Evolutionary conservation across 2,888 invertebrate genomes (phyloP).

Genomic region (Rhingia rostrata): DNA sequence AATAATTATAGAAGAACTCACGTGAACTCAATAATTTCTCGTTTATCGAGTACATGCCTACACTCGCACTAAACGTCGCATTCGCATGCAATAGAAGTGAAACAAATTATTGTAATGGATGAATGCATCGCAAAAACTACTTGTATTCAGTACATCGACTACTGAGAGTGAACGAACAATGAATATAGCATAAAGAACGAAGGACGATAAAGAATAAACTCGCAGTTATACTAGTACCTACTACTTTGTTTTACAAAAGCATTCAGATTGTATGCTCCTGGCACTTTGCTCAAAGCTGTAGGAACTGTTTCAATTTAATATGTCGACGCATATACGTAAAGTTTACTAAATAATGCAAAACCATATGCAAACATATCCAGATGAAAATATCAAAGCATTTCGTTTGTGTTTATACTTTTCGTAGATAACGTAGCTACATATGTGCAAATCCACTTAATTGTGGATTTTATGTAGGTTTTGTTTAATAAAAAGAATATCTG

Average conservation of each 20-base stretch:
- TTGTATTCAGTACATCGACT: constrained; percentile 10
- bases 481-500: constrained; percentile 28
- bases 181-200: constrained; percentile 35
- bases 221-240: constrained; percentile 12
- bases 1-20: constrained; percentile 27
- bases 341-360: constrained; percentile 37
- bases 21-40: constrained; percentile 31
- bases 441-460: not conserved
- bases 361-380: constrained; percentile 39
- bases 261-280: constrained; percentile 43
- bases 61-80: not conserved
- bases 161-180: constrained; percentile 43
- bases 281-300: constrained; percentile 51
- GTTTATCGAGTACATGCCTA: constrained; percentile 7
- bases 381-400: not conserved
- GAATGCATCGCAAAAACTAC: constrained; percentile 16
- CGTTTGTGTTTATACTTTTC: not conserved
- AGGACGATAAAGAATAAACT: constrained; percentile 41
- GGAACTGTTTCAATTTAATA: constrained; percentile 43
- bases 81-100: not conserved
- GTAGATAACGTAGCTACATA: not conserved
- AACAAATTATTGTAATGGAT: constrained; percentile 38
- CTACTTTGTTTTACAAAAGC: constrained; percentile 54
- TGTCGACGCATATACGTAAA: constrained; percentile 34
- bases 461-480: not conserved